Conservation (phyloP, 30 jellyfish, hydroid and myxozoan genomes). For the Turritopsis dohrnii region DNA sequence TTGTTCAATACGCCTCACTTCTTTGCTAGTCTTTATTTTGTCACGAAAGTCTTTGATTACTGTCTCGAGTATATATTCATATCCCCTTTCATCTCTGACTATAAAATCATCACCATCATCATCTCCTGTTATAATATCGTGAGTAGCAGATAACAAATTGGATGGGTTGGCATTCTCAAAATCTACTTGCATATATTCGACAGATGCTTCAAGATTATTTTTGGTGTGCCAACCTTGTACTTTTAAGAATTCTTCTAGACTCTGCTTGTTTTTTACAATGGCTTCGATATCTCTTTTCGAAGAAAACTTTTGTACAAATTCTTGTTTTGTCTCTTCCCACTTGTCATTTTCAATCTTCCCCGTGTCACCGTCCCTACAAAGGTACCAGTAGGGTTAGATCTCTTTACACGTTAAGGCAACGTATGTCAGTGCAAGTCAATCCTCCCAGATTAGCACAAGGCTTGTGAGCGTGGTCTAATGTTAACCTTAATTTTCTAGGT, state of each 20-base stretch:
- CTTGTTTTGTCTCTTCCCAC: background rate
- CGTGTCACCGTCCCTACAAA: background rate
- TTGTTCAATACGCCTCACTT: conserved; percentile 20
- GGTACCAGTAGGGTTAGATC: background rate
- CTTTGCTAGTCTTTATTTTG: background rate
- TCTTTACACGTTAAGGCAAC: too few relatives aligned
- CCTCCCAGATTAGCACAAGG: background rate
- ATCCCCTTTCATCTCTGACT: conserved; percentile 26
- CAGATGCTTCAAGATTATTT: conserved; percentile 29
- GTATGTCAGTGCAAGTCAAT: background rate
- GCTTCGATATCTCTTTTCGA: background rate
- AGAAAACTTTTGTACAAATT: background rate
- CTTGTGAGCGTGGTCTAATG: too few relatives aligned
- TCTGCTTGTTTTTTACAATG: background rate
- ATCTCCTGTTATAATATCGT: conserved; percentile 33
- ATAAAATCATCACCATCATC: conserved; percentile 46
- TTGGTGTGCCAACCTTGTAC: conserved; percentile 51
- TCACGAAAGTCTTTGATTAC: background rate
- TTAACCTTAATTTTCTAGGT: too few relatives aligned
- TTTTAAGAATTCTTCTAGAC: background rate
- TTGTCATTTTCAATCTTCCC: background rate
- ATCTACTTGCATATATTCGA: conserved; percentile 39
- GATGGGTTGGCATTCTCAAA: conserved; percentile 54
- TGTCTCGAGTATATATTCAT: conserved; percentile 4
- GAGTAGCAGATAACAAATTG: conserved; percentile 7